Evolutionary conservation across 2,797 vertebrate species (phyloP).

Genomic region (Emys orbicularis): DNA sequence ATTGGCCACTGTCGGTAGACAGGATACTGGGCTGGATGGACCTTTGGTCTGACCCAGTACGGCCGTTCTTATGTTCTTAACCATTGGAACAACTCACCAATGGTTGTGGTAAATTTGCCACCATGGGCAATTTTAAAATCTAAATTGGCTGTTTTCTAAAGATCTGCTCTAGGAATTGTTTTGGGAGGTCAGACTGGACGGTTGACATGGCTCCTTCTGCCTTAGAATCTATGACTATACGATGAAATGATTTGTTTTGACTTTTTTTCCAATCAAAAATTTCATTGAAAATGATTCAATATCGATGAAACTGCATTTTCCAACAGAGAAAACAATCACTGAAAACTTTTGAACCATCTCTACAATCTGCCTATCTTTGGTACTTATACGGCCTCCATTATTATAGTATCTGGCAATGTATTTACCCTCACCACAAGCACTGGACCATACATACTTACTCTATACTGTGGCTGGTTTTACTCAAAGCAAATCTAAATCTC

Average conservation of each 20-base stretch:
- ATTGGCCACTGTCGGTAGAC: too few relatives aligned
- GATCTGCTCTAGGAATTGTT: too few relatives aligned
- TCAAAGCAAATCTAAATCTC: neutral
- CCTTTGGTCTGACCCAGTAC: too few relatives aligned
- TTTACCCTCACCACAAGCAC: neutral
- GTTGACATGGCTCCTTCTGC: too few relatives aligned
- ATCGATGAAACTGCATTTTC: neutral
- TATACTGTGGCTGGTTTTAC: neutral
- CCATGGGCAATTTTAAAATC: too few relatives aligned
- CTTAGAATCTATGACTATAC: too few relatives aligned
- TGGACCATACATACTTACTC: neutral
- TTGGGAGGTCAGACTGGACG: too few relatives aligned
- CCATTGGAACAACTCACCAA: too few relatives aligned
- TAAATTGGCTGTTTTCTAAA: too few relatives aligned
- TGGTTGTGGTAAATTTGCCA: too few relatives aligned
- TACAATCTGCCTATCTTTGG: neutral
- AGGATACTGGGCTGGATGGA: too few relatives aligned
- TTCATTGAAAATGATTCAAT: neutral
- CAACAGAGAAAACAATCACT: neutral
- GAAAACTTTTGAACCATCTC: neutral
- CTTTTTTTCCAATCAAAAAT: rapidly evolving
- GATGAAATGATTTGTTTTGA: neutral
- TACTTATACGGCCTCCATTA: neutral
- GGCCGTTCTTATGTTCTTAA: too few relatives aligned
- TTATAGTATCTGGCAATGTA: neutral